Base-by-base conservation (phyloP, 2,797 vertebrate species). In the Coregonus sp. region DNA sequence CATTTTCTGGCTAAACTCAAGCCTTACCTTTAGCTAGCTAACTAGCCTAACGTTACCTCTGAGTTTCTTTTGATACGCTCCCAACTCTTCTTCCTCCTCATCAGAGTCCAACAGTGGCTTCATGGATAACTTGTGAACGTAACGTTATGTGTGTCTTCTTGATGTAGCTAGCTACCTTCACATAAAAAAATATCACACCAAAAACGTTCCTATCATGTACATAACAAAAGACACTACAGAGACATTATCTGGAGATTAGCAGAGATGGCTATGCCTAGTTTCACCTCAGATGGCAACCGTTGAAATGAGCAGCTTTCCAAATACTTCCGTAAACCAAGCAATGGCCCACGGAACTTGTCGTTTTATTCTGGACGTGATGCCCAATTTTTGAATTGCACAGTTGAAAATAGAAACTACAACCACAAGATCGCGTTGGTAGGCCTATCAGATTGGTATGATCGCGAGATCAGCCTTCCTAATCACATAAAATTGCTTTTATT, bases 101-200 rank as follows among this genome's bases (percentile, higher is more conserved):
- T 94, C 93, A 4, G 92, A 92, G 12, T 92, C 84, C 9, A 90
- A 56, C 1, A 88, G 81, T 82, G 92, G 93, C 93, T 79, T 72
- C 52, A 54, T 52, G 61, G 74, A 16, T 35, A 31, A n/a, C 66
- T 20, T 15, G 2, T 71, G 0, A 70, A 51, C 18, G 40, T 47
- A 25, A 25, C 25, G 25, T 25, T 25, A 12, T 11, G 40, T 71
- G 68, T 7, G 71, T 40, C 2, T 25, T 29, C 25, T 77, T 29
- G 50, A 4, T 65, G 50, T 35, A 73, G 25, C 16, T 16, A 6
- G 1, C 6, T 11, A 20, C 3, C 37, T 29, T 11, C 20, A 25
- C 12, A 40, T 47, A 6, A 1, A 40, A 14, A 47, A 47, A 47
- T 47, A 47, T 11, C 40, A 11, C 40, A 11, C 40, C 40, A 47